Evolutionary conservation across 2,888 invertebrate species (phyloP), one percentile per base, ranked within the genome.

Genomic region (Cheilosia vernalis): DNA sequence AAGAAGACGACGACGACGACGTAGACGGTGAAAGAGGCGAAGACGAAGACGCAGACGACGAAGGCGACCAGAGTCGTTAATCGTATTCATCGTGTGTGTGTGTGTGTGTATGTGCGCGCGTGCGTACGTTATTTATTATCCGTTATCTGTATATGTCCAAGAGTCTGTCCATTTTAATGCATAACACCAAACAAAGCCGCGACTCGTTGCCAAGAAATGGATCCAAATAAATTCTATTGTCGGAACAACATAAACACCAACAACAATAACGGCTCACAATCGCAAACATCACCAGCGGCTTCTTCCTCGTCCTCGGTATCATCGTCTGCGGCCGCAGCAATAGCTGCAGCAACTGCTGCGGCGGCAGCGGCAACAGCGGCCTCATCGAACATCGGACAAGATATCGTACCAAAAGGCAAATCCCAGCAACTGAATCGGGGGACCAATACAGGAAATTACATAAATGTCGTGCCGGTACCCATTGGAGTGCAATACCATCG

Each of bases 391-490:
- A 56, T 78, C 56, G 67, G 81, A 64, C 89, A 53, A 88, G 86
- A 70, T 76, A 88, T 66, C 89, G 83, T 82, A 61, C 55, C 82
- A 40, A 83, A 63, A 61, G 74, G 79, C 74, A 89, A 88, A 85
- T 87, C 87, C 53, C 89, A 89, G 79, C 87, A 89, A 87, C 88
- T 89, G 74, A 81, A 88, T 73, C 88, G 88, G 88, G 87, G 81
- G 78, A 87, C 81, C 82, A 87, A 87, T 72, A 87, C 89, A 87
- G 89, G 90, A 79, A 92, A 91, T 88, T 92, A 91, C 87, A 91
- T 92, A 85, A 92, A 92, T 88, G 90, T 92, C 77, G 90, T 92
- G 90, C 90, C 92, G 49, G 90, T 91, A 84, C 91, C 92, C 64
- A 87, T 92, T 85, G 91, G 91, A 69, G 84, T 92, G 74, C 92